Conservation (phyloP, 2,888 invertebrate genomes). For the Drosophila eohydei region DNA sequence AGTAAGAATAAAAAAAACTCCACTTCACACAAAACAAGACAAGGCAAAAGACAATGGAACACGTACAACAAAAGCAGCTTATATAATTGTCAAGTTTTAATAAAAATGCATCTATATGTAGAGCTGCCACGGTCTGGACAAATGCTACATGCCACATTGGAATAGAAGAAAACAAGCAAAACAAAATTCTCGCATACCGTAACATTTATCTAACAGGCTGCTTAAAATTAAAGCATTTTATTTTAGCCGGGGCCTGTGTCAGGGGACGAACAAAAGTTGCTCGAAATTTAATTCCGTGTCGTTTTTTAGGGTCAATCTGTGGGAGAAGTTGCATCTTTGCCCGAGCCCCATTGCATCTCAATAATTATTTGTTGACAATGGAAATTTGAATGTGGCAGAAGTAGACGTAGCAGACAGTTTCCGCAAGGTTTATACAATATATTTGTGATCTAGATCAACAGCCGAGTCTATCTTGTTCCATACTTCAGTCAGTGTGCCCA, state of each 20-base stretch:
- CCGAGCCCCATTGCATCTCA: background rate
- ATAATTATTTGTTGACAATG: no score
- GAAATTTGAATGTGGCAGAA: no score
- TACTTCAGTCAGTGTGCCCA: no score
- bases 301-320: background rate
- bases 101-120: constrained; percentile 60
- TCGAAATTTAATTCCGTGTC: background rate
- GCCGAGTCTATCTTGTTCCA: no score
- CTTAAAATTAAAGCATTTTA: constrained; percentile 28
- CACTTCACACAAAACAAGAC: constrained; percentile 25
- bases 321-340: background rate
- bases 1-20: constrained; percentile 23
- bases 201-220: constrained; percentile 33
- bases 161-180: constrained; percentile 15
- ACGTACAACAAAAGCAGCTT: constrained; percentile 52
- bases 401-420: no score
- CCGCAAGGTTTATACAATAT: no score
- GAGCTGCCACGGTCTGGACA: constrained; percentile 32
- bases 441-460: no score
- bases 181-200: constrained; percentile 36
- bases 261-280: background rate
- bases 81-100: constrained; percentile 67
- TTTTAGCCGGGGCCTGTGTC: background rate
- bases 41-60: constrained; percentile 30
- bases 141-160: constrained; percentile 50